phyloP scores from a whole-genome alignment of 2,888 invertebrate species.

The Xanthia icteritia region DNA sequence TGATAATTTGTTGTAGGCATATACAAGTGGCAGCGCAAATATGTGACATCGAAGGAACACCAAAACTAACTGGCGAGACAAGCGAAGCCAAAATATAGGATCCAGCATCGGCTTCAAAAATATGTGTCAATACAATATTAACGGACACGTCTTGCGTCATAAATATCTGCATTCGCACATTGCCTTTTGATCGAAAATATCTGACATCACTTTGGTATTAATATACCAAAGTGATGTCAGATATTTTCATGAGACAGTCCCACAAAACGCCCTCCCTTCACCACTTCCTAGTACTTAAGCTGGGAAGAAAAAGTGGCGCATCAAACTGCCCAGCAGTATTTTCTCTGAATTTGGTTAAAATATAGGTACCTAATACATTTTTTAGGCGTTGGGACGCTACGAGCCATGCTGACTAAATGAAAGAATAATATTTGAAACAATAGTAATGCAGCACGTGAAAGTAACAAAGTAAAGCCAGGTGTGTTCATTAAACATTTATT shows the following conservation, averaged over 20 bases:
- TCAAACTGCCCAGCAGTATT: not conserved
- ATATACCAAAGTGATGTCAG: too few relatives aligned
- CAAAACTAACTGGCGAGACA: too few relatives aligned
- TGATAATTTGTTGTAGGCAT: too few relatives aligned
- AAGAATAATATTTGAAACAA: constrained; percentile 1
- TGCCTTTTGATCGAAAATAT: too few relatives aligned
- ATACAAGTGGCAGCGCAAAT: too few relatives aligned
- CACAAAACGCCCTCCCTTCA: not conserved
- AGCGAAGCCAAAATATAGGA: too few relatives aligned
- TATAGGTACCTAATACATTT: not conserved
- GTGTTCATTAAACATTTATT: not conserved
- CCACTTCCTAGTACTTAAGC: not conserved
- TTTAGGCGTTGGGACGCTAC: not conserved
- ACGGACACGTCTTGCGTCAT: too few relatives aligned
- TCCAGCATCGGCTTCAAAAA: too few relatives aligned
- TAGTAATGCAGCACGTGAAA: not conserved
- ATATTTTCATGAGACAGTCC: not conserved
- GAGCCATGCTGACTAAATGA: not conserved
- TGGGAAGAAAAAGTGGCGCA: not conserved
- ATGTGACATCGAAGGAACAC: too few relatives aligned
- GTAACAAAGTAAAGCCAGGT: not conserved
- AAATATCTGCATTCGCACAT: too few relatives aligned
- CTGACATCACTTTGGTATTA: not conserved
- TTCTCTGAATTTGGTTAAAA: not conserved
- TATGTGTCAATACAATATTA: too few relatives aligned